Percentiles rank a stretch among this genome's conserved stretches.
Conservation (phyloP, 2,797 vertebrate genomes). For the Tenualosa ilisha region DNA sequence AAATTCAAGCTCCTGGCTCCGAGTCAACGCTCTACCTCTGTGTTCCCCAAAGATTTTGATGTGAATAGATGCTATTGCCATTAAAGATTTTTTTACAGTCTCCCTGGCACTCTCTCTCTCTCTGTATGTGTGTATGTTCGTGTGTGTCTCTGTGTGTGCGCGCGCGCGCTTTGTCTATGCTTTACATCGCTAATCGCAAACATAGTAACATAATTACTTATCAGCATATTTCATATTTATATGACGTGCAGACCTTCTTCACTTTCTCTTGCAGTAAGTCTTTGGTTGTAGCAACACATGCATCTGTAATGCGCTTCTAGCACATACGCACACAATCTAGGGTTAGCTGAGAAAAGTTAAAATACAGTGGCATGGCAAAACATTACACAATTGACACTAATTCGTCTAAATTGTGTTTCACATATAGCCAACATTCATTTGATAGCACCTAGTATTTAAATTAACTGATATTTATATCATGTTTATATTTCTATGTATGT, state of each 20-base stretch:
- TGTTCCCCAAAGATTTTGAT: not conserved
- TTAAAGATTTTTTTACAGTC: not conserved
- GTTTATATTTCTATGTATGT: not conserved
- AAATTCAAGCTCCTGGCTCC: not conserved
- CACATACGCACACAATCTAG: not conserved
- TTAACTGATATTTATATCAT: not conserved
- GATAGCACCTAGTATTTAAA: not conserved
- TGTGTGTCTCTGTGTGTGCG: not conserved
- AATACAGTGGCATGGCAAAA: not conserved
- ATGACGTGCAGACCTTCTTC: not conserved
- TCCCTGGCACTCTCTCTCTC: not conserved
- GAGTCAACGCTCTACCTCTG: not conserved
- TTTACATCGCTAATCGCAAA: not conserved
- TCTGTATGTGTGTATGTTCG: not conserved
- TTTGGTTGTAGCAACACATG: not conserved
- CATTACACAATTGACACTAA: not conserved
- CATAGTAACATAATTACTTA: not conserved
- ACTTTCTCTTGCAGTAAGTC: not conserved
- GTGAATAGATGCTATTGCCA: not conserved
- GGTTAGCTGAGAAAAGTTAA: not conserved
- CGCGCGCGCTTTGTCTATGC: not conserved
- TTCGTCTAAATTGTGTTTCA: not conserved
- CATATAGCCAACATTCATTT: not conserved
- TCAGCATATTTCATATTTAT: not conserved
- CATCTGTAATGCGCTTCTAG: not conserved